A percentile compares a stretch with the other conserved stretches of the same genome.
phyloP scores from a whole-genome alignment of 2,113 vertebrate species.

The Serilophus lunatus region DNA sequence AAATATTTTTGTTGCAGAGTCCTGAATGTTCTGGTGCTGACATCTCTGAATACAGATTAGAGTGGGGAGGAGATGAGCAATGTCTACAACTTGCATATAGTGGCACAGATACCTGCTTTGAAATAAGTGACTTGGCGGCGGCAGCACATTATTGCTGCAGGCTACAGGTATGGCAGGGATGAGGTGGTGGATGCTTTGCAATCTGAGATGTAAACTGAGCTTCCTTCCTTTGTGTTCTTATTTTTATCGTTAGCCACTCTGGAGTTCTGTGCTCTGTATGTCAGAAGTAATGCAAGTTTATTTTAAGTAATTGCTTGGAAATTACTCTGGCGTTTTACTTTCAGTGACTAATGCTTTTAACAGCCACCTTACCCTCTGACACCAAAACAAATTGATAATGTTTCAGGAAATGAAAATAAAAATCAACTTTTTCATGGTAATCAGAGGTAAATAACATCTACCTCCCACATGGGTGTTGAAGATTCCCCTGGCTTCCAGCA shows the following conservation, averaged over 20 bases:
- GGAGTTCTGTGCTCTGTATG: not conserved
- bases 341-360: not conserved
- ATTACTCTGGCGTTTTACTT: not conserved
- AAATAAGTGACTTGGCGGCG: conserved; percentile 83
- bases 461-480: not conserved
- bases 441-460: not conserved
- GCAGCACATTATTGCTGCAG: conserved; percentile 90
- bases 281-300: not conserved
- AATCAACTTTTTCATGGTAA: not conserved
- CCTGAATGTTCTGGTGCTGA: conserved; percentile 91
- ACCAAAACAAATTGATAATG: not conserved
- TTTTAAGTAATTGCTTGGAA: not conserved
- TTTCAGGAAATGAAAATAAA: not conserved
- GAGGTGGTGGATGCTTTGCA: not conserved
- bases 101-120: conserved; percentile 84
- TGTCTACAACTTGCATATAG: conserved; percentile 85
- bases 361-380: not conserved
- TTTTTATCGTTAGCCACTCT: not conserved
- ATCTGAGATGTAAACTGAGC: not conserved
- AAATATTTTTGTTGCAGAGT: conserved; percentile 76
- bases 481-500: not conserved
- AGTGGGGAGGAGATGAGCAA: conserved; percentile 91
- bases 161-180: conserved; percentile 75
- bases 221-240: not conserved
- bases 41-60: conserved; percentile 92